Percentiles rank a stretch among this genome's conserved stretches.
Conservation (phyloP, 2,113 vertebrate genomes). For the Salvelinus namaycush region DNA sequence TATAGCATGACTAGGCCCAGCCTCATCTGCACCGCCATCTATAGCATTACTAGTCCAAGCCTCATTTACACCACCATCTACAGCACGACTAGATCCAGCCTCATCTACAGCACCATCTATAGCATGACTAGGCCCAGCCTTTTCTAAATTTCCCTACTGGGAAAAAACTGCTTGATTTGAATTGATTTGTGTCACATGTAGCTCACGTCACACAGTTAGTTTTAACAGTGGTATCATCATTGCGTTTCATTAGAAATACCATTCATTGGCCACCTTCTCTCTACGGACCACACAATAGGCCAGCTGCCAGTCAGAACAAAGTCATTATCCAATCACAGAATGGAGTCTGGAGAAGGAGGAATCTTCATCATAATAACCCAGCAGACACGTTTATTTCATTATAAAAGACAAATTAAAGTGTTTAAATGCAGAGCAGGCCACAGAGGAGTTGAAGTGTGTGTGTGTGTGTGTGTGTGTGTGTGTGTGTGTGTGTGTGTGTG, state of each 20-base stretch:
- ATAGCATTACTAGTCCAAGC: too few relatives aligned
- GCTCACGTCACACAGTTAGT: constrained; percentile 39
- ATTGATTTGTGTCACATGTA: background rate
- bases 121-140: too few relatives aligned
- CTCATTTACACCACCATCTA: too few relatives aligned
- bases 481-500: background rate
- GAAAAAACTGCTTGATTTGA: too few relatives aligned
- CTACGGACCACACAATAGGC: constrained; percentile 65
- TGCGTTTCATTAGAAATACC: constrained; percentile 60
- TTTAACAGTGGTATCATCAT: constrained; percentile 52
- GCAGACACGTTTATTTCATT: constrained; percentile 67
- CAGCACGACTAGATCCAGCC: too few relatives aligned
- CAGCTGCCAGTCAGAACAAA: constrained; percentile 64
- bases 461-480: background rate
- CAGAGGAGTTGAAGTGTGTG: constrained; percentile 52
- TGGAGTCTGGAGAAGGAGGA: constrained; percentile 59
- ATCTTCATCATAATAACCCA: constrained; percentile 68
- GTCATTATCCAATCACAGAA: constrained; percentile 72
- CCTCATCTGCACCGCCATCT: too few relatives aligned
- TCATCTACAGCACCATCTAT: too few relatives aligned
- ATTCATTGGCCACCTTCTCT: constrained; percentile 10
- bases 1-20: too few relatives aligned
- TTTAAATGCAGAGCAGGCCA: constrained; percentile 59
- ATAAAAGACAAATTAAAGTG: constrained; percentile 68
- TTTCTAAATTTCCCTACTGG: too few relatives aligned